These are phyloP conservation scores for Augiades crinisus DNA, from an alignment of 2,888 invertebrate species.

Conservation along the genomic window DNA sequence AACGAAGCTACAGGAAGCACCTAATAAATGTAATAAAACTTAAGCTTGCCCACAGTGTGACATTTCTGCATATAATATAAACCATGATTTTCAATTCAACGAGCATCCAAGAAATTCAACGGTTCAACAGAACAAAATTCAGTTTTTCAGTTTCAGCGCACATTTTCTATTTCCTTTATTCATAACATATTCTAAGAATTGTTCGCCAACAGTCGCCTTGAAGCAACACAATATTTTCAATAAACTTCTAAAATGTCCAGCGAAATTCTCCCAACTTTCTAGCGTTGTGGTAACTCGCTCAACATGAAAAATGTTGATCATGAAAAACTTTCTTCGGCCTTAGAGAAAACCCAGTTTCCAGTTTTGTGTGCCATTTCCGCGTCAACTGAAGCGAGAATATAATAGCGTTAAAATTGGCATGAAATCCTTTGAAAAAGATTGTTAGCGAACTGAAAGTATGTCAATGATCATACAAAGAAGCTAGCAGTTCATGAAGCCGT, in stretches of 20 bases:
- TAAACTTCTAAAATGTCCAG: constrained; percentile 1
- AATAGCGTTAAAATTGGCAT: not conserved
- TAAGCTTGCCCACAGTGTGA: no score
- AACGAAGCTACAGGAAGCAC: no score
- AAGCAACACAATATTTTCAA: not conserved
- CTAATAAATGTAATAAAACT: no score
- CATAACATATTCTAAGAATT: constrained; percentile 3
- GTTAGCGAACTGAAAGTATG: not conserved
- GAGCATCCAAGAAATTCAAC: not conserved
- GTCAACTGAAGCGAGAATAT: not conserved
- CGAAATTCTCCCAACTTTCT: not conserved
- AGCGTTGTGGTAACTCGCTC: constrained; percentile 1
- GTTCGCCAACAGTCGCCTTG: not conserved
- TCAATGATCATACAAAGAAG: constrained; percentile 6
- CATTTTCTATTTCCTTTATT: not conserved
- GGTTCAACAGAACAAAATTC: not conserved
- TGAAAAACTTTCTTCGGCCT: not conserved
- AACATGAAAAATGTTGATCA: not conserved
- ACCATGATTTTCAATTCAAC: no score
- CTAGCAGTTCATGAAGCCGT: constrained; percentile 6
- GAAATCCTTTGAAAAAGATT: not conserved
- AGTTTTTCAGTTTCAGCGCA: not conserved
- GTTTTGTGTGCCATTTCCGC: not conserved
- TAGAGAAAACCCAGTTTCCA: not conserved
- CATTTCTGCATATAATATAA: no score